phyloP scores from a whole-genome alignment of 2,113 vertebrate genomes.

The Heliornis fulica region DNA sequence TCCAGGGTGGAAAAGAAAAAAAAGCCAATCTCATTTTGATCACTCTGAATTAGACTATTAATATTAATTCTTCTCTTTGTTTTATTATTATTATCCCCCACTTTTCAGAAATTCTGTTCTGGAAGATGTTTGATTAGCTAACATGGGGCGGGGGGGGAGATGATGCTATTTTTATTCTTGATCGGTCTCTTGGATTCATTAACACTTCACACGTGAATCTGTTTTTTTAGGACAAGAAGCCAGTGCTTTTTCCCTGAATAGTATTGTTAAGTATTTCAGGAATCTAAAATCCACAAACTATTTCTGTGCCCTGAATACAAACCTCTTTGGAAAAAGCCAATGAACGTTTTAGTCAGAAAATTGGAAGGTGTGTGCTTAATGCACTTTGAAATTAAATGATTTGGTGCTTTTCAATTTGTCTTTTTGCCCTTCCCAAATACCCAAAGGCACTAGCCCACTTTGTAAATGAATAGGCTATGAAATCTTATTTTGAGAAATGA shows the following conservation, averaged over 20 bases:
- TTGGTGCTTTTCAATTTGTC: constrained; percentile 62
- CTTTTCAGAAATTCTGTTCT: neutral
- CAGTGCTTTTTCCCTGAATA: neutral
- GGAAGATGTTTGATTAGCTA: neutral
- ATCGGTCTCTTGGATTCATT: constrained; percentile 20
- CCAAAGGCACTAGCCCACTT: constrained; percentile 68
- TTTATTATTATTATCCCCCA: neutral
- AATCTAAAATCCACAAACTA: constrained; percentile 54
- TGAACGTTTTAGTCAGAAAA: constrained; percentile 36
- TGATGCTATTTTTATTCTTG: constrained; percentile 33
- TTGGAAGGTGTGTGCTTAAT: constrained; percentile 26
- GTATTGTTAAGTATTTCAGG: constrained; percentile 53
- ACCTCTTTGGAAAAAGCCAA: constrained; percentile 56
- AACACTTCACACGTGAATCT: constrained; percentile 11
- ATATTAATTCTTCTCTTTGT: neutral
- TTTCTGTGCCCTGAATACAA: constrained; percentile 61
- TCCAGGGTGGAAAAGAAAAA: neutral
- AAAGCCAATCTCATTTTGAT: neutral
- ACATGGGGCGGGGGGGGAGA: neutral
- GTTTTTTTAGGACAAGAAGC: constrained; percentile 39
- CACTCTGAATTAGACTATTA: neutral
- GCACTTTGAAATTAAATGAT: constrained; percentile 60
- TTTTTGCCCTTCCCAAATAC: constrained; percentile 67
- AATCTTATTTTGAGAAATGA: constrained; percentile 62
- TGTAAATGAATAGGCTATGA: constrained; percentile 53